Conservation (phyloP, 2,888 invertebrate genomes). For the Himalopsyche japonica region DNA sequence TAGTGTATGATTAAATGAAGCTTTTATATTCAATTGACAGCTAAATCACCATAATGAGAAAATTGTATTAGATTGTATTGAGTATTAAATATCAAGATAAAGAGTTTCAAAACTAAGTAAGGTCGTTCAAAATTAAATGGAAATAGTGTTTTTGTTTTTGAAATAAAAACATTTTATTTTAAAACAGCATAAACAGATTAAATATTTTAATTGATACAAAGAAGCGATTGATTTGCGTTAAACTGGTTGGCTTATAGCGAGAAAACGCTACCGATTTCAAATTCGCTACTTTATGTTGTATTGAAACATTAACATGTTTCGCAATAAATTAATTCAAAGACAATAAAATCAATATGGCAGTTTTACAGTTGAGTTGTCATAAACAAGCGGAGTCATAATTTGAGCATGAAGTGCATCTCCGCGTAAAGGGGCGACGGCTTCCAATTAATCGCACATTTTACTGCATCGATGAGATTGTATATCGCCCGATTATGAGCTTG, state of each 20-base stretch:
- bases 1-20: no score
- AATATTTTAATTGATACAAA: no score
- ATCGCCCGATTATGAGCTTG: slow-evolving; percentile 25
- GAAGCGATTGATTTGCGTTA: background rate
- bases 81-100: no score
- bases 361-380: slow-evolving; percentile 19
- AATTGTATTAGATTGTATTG: no score
- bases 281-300: background rate
- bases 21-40: no score
- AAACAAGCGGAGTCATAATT: slow-evolving; percentile 26
- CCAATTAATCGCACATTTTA: slow-evolving; percentile 21
- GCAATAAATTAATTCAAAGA: slow-evolving; percentile 11
- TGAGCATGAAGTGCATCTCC: background rate
- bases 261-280: background rate
- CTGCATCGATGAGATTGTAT: slow-evolving; percentile 8
- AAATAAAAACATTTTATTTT: no score
- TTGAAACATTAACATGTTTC: background rate
- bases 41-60: no score
- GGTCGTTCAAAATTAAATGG: no score
- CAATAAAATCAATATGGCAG: slow-evolving; percentile 10
- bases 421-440: background rate
- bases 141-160: no score
- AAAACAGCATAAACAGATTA: no score
- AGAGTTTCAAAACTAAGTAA: no score
- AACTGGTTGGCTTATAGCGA: background rate